Percentiles rank a stretch among this genome's conserved stretches.
phyloP scores from a whole-genome alignment of 1,140 invertebrate species.

The Holotrichia oblita region DNA sequence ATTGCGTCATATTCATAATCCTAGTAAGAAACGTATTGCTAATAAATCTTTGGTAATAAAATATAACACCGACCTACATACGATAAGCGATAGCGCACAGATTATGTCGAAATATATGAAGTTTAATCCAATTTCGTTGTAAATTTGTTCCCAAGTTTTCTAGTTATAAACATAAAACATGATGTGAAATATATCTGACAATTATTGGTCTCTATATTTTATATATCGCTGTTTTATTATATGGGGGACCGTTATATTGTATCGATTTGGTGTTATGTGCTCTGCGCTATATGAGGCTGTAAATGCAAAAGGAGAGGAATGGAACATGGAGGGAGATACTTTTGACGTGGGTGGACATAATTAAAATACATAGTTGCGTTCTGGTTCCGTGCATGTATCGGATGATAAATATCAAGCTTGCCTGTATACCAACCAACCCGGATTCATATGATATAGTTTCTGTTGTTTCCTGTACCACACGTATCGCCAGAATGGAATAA shows the following conservation, averaged over 20 bases:
- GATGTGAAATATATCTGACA: conserved; percentile 36
- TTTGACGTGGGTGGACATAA: not conserved
- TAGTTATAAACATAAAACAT: conserved; percentile 30
- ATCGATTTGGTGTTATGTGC: conserved; percentile 16
- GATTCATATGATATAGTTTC: not conserved
- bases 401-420: not conserved
- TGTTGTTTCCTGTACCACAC: not conserved
- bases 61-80: conserved; percentile 12
- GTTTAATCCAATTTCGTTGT: conserved; percentile 36
- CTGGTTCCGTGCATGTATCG: not conserved
- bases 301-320: not conserved
- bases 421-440: not conserved
- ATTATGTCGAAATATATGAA: conserved; percentile 31
- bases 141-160: conserved; percentile 35
- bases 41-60: conserved; percentile 26
- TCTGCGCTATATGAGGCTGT: not conserved
- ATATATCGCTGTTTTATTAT: conserved; percentile 35
- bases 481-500: not conserved
- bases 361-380: conserved; percentile 12
- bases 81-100: not conserved
- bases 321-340: not conserved
- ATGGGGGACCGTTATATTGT: conserved; percentile 12
- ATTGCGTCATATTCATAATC: not conserved
- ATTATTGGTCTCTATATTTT: conserved; percentile 34
- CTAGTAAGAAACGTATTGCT: conserved; percentile 8